Evolutionary conservation across 2,113 vertebrate genomes (phyloP).

Genomic region (Paramormyrops kingsleyae): DNA sequence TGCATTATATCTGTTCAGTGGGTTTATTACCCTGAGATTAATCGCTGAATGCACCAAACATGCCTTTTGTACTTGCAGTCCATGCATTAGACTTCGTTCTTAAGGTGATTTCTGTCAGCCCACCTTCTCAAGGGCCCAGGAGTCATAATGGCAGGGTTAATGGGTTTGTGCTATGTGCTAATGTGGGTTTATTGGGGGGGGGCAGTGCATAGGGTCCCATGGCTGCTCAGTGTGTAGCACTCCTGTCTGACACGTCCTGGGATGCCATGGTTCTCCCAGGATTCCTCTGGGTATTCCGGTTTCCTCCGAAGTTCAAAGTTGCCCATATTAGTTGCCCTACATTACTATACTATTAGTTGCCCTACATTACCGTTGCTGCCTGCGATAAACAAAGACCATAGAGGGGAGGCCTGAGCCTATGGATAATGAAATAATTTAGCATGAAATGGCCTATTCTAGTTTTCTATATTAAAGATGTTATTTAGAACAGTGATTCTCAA

Average conservation of each 20-base stretch:
- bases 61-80: neutral
- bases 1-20: conserved; percentile 20
- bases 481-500: neutral
- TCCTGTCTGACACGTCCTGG: neutral
- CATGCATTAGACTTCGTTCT: neutral
- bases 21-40: conserved; percentile 42
- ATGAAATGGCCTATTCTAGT: neutral
- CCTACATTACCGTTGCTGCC: neutral
- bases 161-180: neutral
- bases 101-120: neutral
- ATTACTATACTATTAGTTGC: neutral
- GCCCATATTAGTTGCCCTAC: neutral
- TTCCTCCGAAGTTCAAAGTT: neutral
- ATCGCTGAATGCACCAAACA: neutral
- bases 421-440: neutral
- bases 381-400: too few species aligned
- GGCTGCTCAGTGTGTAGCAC: neutral
- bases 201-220: neutral
- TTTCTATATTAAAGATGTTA: neutral
- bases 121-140: neutral
- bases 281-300: neutral
- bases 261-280: neutral
- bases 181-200: neutral
- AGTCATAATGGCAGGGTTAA: neutral
- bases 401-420: neutral